Evolutionary conservation across 2,113 vertebrate species (phyloP).

Genomic region (Lethenteron reissneri): DNA sequence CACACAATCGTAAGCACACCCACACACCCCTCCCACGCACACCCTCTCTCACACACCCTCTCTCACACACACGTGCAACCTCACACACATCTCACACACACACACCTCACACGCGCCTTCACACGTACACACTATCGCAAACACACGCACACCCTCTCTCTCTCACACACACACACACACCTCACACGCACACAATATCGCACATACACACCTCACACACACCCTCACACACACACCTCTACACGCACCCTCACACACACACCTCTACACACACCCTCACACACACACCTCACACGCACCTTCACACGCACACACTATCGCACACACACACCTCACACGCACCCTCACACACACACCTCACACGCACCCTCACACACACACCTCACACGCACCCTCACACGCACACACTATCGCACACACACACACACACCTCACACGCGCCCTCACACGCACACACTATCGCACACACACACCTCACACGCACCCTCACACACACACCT

Average conservation of each 20-base stretch:
- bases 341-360: neutral
- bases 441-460: no score
- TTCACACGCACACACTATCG: neutral
- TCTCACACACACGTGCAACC: neutral
- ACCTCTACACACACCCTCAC: neutral
- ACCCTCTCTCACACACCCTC: neutral
- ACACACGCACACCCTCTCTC: neutral
- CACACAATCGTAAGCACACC: neutral
- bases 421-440: neutral
- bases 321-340: neutral
- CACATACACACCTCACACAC: neutral
- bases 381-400: neutral
- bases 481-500: neutral
- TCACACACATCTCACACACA: neutral
- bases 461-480: neutral
- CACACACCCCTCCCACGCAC: conserved; percentile 1
- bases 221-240: neutral
- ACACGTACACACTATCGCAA: neutral
- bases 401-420: no score
- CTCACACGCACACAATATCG: neutral
- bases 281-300: neutral
- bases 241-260: no score
- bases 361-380: no score
- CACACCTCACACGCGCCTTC: neutral
- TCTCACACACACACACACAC: neutral